phyloP scores from a whole-genome alignment of 2,888 invertebrate genomes.

The Nomada lathburiana region DNA sequence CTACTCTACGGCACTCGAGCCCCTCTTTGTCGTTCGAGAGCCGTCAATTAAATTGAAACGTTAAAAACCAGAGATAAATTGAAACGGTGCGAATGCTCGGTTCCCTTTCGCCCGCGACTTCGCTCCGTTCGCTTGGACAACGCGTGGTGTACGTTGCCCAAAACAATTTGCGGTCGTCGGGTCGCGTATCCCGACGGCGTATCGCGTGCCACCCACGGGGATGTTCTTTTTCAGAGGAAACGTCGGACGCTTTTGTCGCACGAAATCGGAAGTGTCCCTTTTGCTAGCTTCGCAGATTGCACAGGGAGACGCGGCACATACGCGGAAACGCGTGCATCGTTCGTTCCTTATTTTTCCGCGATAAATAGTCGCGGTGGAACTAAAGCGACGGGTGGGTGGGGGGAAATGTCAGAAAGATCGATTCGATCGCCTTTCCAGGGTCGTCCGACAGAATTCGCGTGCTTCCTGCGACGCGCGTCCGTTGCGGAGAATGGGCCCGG shows the following conservation, averaged over 20 bases:
- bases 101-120: conserved; percentile 15
- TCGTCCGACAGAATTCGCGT: conserved; percentile 49
- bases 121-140: neutral
- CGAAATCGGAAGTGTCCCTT: no score
- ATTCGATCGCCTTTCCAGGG: conserved; percentile 53
- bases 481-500: conserved; percentile 57
- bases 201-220: no score
- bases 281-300: no score
- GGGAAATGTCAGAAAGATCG: conserved; percentile 57
- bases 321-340: conserved; percentile 30
- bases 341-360: conserved; percentile 29
- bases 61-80: conserved; percentile 72
- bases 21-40: conserved; percentile 62
- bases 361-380: conserved; percentile 34
- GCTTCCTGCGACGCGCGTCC: conserved; percentile 49
- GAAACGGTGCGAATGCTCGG: conserved; percentile 56
- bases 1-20: conserved; percentile 32
- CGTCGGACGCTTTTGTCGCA: no score
- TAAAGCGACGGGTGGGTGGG: conserved; percentile 23
- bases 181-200: no score
- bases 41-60: conserved; percentile 75
- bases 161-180: neutral
- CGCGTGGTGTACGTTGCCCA: neutral
- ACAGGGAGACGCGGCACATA: neutral
- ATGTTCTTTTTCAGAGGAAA: no score